phyloP scores from a whole-genome alignment of 1,140 invertebrate species.

The Heliconius hermathena region DNA sequence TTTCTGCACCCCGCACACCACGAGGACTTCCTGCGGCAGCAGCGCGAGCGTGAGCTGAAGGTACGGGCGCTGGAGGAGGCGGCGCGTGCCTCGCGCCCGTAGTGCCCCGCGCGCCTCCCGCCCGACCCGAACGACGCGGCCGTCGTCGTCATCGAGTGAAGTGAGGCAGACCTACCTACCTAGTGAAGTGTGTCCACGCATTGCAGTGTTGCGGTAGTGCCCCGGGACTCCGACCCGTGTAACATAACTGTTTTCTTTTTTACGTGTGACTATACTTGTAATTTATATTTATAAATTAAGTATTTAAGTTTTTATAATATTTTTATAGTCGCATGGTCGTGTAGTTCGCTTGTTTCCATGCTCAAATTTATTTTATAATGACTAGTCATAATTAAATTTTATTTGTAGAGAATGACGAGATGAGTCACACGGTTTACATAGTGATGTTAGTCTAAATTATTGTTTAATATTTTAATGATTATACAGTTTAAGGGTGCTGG shows the following conservation, averaged over 20 bases:
- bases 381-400: slow-evolving; percentile 79
- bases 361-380: slow-evolving; percentile 79
- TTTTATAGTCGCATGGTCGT: slow-evolving; percentile 79
- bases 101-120: slow-evolving; percentile 85
- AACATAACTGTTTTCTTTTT: slow-evolving; percentile 54
- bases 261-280: slow-evolving; percentile 71
- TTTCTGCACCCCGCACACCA: slow-evolving; percentile 87
- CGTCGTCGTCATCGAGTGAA: slow-evolving; percentile 60
- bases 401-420: slow-evolving; percentile 58
- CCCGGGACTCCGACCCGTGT: slow-evolving; percentile 44
- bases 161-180: slow-evolving; percentile 46
- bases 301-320: slow-evolving; percentile 76
- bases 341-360: slow-evolving; percentile 78
- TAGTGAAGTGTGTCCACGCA: slow-evolving; percentile 50
- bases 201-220: slow-evolving; percentile 44
- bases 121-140: slow-evolving; percentile 67
- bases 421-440: slow-evolving; percentile 65
- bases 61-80: slow-evolving; percentile 92
- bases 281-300: slow-evolving; percentile 74
- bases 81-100: slow-evolving; percentile 86
- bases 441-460: slow-evolving; percentile 71
- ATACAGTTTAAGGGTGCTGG: slow-evolving; percentile 65
- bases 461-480: slow-evolving; percentile 61
- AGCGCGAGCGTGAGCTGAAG: slow-evolving; percentile 92
- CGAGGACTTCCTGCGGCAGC: slow-evolving; percentile 90